Evolutionary conservation across 2,888 invertebrate species (phyloP).

Genomic region (Lacanobia oleracea): DNA sequence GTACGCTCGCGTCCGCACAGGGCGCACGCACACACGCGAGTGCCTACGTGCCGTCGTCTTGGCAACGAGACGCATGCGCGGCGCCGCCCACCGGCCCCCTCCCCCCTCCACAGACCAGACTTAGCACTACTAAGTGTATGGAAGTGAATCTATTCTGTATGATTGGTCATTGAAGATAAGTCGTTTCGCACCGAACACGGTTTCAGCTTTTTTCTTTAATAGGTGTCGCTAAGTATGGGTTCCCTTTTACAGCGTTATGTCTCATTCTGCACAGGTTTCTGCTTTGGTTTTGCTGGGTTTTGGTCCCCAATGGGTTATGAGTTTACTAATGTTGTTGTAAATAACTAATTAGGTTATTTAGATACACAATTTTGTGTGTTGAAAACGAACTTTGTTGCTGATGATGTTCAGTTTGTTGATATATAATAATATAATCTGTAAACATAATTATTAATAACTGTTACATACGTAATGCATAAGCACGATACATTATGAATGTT

Average conservation of each 20-base stretch:
- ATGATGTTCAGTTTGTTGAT: background rate
- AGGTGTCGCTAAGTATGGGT: conserved; percentile 45
- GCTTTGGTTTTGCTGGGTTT: background rate
- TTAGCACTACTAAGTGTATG: conserved; percentile 69
- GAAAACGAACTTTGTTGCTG: background rate
- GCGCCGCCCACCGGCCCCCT: conserved; percentile 85
- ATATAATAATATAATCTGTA: background rate
- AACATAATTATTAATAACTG: background rate
- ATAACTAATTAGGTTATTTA: conserved; percentile 12
- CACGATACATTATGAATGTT: background rate
- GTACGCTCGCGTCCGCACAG: conserved; percentile 47
- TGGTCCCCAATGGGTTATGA: conserved; percentile 7
- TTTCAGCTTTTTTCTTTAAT: conserved; percentile 53
- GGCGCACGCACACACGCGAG: conserved; percentile 77
- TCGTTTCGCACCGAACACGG: conserved; percentile 49
- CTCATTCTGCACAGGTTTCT: conserved; percentile 28
- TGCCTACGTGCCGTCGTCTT: conserved; percentile 91
- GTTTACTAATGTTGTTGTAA: conserved; percentile 13
- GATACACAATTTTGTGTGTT: background rate
- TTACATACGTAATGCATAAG: background rate
- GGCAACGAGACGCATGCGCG: conserved; percentile 91
- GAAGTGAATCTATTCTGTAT: conserved; percentile 77
- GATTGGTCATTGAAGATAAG: conserved; percentile 81
- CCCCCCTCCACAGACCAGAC: conserved; percentile 72
- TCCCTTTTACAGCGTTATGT: conserved; percentile 38